Percentiles rank a stretch among this genome's conserved stretches.
These are phyloP conservation scores for Morphnarchus princeps DNA, from an alignment of 2,113 vertebrate species.

Conservation along the genomic window DNA sequence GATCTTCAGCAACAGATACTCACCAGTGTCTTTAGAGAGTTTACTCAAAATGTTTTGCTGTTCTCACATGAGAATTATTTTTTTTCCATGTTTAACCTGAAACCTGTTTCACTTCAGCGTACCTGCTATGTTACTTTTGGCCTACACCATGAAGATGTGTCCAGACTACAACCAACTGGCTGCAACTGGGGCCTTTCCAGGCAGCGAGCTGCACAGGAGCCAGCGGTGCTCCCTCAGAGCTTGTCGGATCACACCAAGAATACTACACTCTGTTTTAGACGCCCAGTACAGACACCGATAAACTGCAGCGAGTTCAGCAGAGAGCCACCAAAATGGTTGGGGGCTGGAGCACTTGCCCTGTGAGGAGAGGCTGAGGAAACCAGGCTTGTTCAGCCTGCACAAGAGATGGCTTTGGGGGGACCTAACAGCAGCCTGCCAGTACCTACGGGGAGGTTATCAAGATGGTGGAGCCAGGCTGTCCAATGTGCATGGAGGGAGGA, in stretches of 20 bases:
- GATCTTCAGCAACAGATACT: not conserved
- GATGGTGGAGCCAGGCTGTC: not conserved
- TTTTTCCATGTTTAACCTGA: not conserved
- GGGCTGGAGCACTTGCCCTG: not conserved
- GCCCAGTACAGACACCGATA: not conserved
- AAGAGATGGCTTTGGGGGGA: not conserved
- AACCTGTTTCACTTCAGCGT: not conserved
- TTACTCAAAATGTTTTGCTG: not conserved
- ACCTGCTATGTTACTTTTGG: rapidly evolving
- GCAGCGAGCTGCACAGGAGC: not conserved
- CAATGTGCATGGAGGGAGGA: not conserved
- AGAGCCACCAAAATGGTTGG: not conserved
- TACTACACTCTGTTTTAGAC: not conserved
- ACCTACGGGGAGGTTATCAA: not conserved
- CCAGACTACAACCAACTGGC: not conserved
- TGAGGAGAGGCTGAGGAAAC: not conserved
- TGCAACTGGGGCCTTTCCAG: not conserved
- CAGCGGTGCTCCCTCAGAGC: not conserved
- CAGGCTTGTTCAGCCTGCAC: not conserved
- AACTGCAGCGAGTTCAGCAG: not conserved
- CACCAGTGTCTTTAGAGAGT: not conserved
- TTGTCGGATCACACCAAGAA: not conserved
- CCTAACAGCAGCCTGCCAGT: not conserved
- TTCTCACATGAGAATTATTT: not conserved
- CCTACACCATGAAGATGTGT: not conserved